phyloP scores from a whole-genome alignment of 2,113 vertebrate species.

The Apus apus region DNA sequence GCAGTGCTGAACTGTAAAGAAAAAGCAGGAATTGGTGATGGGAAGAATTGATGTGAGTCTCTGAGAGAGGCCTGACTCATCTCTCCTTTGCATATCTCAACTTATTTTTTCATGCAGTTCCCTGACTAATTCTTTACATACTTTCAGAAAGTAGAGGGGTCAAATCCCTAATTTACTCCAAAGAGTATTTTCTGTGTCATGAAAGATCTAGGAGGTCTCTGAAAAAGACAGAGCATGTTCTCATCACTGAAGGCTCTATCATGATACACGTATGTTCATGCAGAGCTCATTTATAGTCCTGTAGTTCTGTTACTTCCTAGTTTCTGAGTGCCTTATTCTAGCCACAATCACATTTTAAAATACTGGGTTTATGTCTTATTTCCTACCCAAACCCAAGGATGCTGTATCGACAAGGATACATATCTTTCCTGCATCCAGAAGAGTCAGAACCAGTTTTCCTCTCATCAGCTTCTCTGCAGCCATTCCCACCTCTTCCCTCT shows the following conservation, averaged over 20 bases:
- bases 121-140: not conserved
- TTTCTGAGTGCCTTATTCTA: not conserved
- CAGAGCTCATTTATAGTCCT: not conserved
- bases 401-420: not conserved
- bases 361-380: not conserved
- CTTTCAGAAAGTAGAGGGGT: not conserved
- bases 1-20: not conserved
- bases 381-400: not conserved
- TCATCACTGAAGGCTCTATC: not conserved
- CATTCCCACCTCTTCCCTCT: not conserved
- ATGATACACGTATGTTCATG: rapidly evolving
- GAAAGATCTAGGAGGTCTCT: not conserved
- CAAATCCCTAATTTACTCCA: not conserved
- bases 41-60: not conserved
- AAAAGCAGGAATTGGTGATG: not conserved
- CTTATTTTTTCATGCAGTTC: not conserved
- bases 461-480: rapidly evolving
- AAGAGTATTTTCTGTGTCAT: not conserved
- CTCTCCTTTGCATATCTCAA: not conserved
- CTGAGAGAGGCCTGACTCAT: not conserved
- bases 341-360: not conserved
- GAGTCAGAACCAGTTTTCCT: not conserved
- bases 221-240: not conserved
- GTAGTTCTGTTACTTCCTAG: not conserved
- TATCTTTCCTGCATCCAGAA: not conserved